Percentiles rank a stretch among this genome's conserved stretches.
Conservation (phyloP, 1,140 invertebrate species). For the Schlechtendalia chinensis region DNA sequence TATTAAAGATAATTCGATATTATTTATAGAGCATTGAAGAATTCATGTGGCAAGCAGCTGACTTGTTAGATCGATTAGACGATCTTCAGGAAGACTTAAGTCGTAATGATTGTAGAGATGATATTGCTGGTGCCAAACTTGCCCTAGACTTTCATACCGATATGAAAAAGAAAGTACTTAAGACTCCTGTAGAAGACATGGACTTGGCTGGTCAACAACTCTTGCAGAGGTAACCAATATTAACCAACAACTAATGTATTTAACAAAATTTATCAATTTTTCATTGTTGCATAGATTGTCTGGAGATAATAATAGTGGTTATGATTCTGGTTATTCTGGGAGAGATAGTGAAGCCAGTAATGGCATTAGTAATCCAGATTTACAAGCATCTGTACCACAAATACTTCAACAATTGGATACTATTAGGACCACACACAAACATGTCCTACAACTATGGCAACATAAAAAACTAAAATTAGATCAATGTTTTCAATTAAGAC, state of each 20-base stretch:
- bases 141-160: constrained; percentile 90
- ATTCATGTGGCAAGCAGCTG: constrained; percentile 90
- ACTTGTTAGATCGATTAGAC: constrained; percentile 86
- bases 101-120: constrained; percentile 86
- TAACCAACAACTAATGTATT: background rate
- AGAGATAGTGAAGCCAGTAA: constrained; percentile 62
- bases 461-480: constrained; percentile 89
- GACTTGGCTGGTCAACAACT: constrained; percentile 72
- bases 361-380: constrained; percentile 70
- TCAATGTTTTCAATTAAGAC: constrained; percentile 89
- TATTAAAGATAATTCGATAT: background rate
- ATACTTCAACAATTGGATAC: constrained; percentile 77
- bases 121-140: constrained; percentile 84
- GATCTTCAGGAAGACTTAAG: constrained; percentile 87
- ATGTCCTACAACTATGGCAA: constrained; percentile 89
- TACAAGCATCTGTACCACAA: constrained; percentile 64
- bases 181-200: constrained; percentile 89
- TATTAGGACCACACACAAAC: constrained; percentile 82
- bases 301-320: constrained; percentile 57
- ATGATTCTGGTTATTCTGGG: constrained; percentile 61
- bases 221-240: constrained; percentile 61
- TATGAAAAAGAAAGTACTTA: constrained; percentile 90
- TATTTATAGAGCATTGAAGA: constrained; percentile 77
- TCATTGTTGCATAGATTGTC: constrained; percentile 54
- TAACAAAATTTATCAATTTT: constrained; percentile 3